phyloP scores from a whole-genome alignment of 2,113 vertebrate species.

The Rhinoderma darwinii region DNA sequence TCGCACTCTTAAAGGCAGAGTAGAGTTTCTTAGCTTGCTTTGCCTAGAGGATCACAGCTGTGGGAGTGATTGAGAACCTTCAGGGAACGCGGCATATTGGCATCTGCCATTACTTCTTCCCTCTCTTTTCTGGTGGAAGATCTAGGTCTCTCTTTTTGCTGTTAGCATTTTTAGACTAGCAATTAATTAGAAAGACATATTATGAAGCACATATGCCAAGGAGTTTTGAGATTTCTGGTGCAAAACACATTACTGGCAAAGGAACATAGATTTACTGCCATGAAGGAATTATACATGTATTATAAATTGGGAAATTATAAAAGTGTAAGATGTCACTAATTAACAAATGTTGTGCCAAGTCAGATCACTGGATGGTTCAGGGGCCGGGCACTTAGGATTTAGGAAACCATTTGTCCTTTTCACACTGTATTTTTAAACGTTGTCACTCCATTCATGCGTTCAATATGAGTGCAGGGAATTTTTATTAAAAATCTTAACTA shows the following conservation, averaged over 20 bases:
- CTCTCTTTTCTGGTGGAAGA: conserved; percentile 55
- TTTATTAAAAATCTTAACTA: neutral
- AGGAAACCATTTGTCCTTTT: conserved; percentile 1
- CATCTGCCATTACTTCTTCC: conserved; percentile 39
- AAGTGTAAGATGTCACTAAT: conserved; percentile 52
- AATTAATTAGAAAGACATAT: conserved; percentile 56
- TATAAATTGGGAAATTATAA: conserved; percentile 47
- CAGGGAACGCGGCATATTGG: conserved; percentile 37
- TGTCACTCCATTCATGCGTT: neutral
- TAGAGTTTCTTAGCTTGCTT: conserved; percentile 18
- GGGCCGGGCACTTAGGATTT: conserved; percentile 6
- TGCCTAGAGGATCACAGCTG: conserved; percentile 50
- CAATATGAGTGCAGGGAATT: neutral
- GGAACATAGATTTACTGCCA: conserved; percentile 44
- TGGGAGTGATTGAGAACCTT: conserved; percentile 43
- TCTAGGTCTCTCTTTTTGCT: conserved; percentile 50
- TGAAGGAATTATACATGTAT: conserved; percentile 53
- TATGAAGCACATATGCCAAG: conserved; percentile 57
- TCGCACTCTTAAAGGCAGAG: neutral
- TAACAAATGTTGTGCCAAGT: conserved; percentile 53
- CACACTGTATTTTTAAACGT: conserved; percentile 1
- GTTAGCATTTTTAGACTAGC: conserved; percentile 52
- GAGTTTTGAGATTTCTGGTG: conserved; percentile 49
- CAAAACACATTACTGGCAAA: conserved; percentile 53
- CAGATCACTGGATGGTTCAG: conserved; percentile 25